Base-by-base conservation (phyloP, 2,797 vertebrate genomes). In the Channallabes apus region DNA sequence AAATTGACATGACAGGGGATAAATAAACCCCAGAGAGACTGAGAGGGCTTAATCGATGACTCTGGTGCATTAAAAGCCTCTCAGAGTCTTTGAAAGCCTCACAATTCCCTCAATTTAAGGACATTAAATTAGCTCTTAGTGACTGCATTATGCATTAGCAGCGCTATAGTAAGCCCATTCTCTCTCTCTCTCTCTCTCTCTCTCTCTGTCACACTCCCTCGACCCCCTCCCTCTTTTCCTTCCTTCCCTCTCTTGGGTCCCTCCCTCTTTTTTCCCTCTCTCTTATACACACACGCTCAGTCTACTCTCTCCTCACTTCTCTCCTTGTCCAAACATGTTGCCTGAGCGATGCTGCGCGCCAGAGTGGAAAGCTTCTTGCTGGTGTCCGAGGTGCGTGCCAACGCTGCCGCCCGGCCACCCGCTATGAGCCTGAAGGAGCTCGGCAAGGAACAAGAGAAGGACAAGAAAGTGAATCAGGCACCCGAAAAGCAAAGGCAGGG, bases 341-440 rank as follows among this genome's bases (percentile, higher is more conserved):
- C 88, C 91, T 91, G 91, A 86, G 89, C 89, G 71, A 89, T 91
- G 90, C 90, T 88, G 86, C 89, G 69, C 71, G 72, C 86, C 78
- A 85, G 86, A 87, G 78, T 86, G 86, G 89, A 87, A 89, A 88
- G 86, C 78, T 79, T 91, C 82, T 87, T 88, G 80, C 87, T 90
- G 85, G 81, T 62, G 80, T 86, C 82, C 81, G 80, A 84, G 88
- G 68, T 78, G 20, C 80, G 82, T 38, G 46, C 82, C 51, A 65
- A 51, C 51, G 69, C 72, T 89, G 51, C 85, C 85, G 65, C 86
- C 85, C 68, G 84, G 86, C 87, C 87, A 71, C 82, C 87, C 87
- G 84, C 83, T 84, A 82, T 88, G 22, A 80, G 82, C 77, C 80
- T 89, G 80, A 89, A 82, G 85, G 86, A 89, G 75, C 84, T 88